Conservation (phyloP, 2,113 vertebrate species). For the Axis porcinus region DNA sequence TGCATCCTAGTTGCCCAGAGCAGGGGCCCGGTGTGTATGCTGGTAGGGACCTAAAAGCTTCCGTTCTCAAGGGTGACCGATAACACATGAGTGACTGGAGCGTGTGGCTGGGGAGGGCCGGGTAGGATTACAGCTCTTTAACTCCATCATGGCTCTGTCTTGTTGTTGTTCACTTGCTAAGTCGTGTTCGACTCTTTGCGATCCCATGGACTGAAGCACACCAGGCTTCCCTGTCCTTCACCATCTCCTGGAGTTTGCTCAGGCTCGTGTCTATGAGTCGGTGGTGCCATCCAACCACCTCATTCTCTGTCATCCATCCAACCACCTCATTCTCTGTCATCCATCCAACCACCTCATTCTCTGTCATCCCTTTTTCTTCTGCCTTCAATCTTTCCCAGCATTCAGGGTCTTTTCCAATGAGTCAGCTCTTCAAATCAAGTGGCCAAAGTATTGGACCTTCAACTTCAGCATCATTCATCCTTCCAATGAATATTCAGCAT, state of each 20-base stretch:
- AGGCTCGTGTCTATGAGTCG: background rate
- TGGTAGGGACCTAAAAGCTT: background rate
- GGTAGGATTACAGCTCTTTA: rapidly evolving
- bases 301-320: background rate
- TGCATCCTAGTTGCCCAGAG: background rate
- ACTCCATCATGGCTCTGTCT: rapidly evolving
- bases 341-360: background rate
- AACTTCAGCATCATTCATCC: background rate
- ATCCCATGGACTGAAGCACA: background rate
- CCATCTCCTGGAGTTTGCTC: background rate
- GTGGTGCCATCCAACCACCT: background rate
- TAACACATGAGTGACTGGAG: rapidly evolving
- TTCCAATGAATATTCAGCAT: background rate
- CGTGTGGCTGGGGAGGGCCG: background rate
- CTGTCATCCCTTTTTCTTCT: background rate
- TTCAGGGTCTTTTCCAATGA: background rate
- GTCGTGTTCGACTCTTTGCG: background rate
- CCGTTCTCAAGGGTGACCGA: background rate
- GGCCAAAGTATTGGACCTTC: background rate
- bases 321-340: background rate
- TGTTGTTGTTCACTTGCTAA: background rate
- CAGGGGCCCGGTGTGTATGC: background rate
- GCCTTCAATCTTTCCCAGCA: background rate
- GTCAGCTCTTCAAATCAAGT: background rate
- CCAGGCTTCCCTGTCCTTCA: background rate